A percentile compares a stretch with the other conserved stretches of the same genome.
Evolutionary conservation across 2,797 vertebrate genomes (phyloP).

Genomic region (Oryzias dopingdopingensis): DNA sequence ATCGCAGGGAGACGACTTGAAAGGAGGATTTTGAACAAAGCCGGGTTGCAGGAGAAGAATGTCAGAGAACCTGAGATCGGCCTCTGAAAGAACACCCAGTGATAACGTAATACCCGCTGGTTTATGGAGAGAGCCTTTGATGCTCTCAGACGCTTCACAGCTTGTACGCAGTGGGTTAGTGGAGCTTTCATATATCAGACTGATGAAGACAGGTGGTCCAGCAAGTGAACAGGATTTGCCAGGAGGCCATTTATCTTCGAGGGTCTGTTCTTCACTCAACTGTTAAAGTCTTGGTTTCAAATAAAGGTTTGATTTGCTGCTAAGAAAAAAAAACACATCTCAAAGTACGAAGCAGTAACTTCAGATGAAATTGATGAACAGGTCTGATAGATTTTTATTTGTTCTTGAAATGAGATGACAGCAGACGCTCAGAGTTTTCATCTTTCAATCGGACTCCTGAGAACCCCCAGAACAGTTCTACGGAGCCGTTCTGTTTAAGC

Average conservation of each 20-base stretch:
- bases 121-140: conserved; percentile 45
- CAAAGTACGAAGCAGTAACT: not conserved
- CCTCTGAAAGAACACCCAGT: conserved; percentile 17
- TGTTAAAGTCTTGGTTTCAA: not conserved
- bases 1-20: conserved; percentile 33
- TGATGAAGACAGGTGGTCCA: conserved; percentile 5
- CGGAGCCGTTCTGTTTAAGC: too few species aligned
- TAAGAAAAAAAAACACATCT: too few species aligned
- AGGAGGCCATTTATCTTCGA: conserved; percentile 3
- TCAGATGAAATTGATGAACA: too few species aligned
- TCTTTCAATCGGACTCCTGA: too few species aligned
- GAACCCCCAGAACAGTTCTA: too few species aligned
- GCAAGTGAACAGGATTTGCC: conserved; percentile 14
- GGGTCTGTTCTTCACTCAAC: not conserved
- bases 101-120: conserved; percentile 41
- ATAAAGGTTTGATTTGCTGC: not conserved
- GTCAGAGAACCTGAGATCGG: conserved; percentile 43
- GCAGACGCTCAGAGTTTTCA: too few species aligned
- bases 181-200: conserved; percentile 9
- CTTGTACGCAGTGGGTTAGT: conserved; percentile 4
- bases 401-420: too few species aligned
- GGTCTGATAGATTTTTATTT: too few species aligned
- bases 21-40: conserved; percentile 52
- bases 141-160: conserved; percentile 30
- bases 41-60: conserved; percentile 33